Conservation (phyloP, 1,140 invertebrate genomes). For the Hyles euphorbiae region DNA sequence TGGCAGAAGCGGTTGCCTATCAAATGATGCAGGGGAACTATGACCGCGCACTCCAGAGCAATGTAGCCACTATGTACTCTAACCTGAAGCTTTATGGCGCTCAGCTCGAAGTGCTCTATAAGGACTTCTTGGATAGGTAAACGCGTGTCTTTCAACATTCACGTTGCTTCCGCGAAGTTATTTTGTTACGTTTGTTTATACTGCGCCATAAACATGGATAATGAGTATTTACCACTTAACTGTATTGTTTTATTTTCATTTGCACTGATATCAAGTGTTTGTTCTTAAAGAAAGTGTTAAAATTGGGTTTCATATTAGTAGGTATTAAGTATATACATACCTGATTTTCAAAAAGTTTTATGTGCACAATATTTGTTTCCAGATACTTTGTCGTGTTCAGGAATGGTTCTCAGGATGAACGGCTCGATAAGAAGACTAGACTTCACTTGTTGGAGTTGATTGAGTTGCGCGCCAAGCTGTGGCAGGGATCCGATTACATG, state of each 20-base stretch:
- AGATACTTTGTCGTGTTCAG: slow-evolving; percentile 87
- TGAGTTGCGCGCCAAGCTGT: slow-evolving; percentile 90
- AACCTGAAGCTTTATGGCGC: slow-evolving; percentile 84
- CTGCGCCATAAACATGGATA: no score
- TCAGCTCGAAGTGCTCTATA: slow-evolving; percentile 84
- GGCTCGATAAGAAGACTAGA: slow-evolving; percentile 86
- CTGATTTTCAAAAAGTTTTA: no score
- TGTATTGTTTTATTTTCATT: no score
- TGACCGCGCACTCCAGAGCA: slow-evolving; percentile 78
- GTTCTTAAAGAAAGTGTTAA: no score
- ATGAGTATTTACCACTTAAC: no score
- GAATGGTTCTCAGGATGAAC: slow-evolving; percentile 89
- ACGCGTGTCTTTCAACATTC: slow-evolving; percentile 27
- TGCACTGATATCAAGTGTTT: no score
- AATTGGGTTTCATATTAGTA: no score
- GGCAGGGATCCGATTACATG: slow-evolving; percentile 87
- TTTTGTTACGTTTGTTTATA: no score
- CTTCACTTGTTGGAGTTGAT: slow-evolving; percentile 91
- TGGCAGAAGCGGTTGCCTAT: slow-evolving; percentile 82
- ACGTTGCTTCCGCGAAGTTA: no score
- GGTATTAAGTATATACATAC: no score
- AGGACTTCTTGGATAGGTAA: slow-evolving; percentile 80
- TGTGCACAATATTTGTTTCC: slow-evolving; percentile 17
- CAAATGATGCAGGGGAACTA: slow-evolving; percentile 78
- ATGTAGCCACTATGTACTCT: slow-evolving; percentile 80